Evolutionary conservation across 2,113 vertebrate genomes (phyloP).

Genomic region (Engystomops pustulosus): DNA sequence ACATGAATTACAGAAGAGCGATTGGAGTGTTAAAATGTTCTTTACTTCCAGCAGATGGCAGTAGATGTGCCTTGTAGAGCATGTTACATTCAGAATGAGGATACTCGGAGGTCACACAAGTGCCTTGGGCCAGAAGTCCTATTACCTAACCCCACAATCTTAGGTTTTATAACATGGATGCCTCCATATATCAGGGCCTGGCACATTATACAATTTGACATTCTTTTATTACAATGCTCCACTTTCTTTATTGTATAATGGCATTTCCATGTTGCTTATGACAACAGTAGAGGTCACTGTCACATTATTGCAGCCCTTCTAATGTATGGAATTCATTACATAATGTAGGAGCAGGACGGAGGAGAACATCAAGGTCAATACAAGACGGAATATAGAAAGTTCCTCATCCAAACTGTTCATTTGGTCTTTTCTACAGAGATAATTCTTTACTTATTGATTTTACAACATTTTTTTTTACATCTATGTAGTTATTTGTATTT

Average conservation of each 20-base stretch:
- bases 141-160: background rate
- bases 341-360: background rate
- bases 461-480: too few relatives aligned
- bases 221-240: background rate
- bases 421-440: background rate
- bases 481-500: too few relatives aligned
- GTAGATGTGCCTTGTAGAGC: background rate
- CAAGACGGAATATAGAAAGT: background rate
- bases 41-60: constrained; percentile 28
- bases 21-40: background rate
- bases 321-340: background rate
- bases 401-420: background rate
- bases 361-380: background rate
- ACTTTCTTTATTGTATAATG: background rate
- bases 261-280: background rate
- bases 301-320: background rate
- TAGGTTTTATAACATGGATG: background rate
- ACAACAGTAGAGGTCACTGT: constrained; percentile 19
- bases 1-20: background rate
- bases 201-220: background rate
- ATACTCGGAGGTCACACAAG: constrained; percentile 5
- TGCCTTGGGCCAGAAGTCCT: background rate
- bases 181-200: background rate
- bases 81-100: background rate
- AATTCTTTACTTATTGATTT: too few relatives aligned